A percentile compares a stretch with the other conserved stretches of the same genome.
phyloP scores from a whole-genome alignment of 2,113 vertebrate genomes.

The Nymphicus hollandicus region DNA sequence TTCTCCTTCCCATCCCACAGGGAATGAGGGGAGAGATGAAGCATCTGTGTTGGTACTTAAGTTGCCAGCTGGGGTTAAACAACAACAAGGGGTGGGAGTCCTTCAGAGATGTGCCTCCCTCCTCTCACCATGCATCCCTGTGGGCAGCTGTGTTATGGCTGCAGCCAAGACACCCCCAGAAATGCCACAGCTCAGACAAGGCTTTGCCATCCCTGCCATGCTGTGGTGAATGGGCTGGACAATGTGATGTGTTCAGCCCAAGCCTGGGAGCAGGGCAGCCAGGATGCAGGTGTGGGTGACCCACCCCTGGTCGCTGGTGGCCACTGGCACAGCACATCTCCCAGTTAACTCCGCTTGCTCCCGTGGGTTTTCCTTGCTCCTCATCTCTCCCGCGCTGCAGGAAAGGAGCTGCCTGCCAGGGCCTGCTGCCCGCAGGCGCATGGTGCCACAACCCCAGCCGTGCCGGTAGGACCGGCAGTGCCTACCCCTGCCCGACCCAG shows the following conservation, averaged over 20 bases:
- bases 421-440: neutral
- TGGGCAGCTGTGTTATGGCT: rapidly evolving
- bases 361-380: rapidly evolving
- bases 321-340: neutral
- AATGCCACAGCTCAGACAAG: neutral
- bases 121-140: neutral
- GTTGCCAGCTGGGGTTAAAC: neutral
- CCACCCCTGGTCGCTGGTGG: neutral
- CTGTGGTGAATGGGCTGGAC: neutral
- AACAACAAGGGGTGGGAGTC: neutral
- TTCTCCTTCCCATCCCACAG: neutral
- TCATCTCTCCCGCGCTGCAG: rapidly evolving
- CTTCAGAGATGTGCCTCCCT: no score
- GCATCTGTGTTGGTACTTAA: neutral
- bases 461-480: neutral
- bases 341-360: rapidly evolving
- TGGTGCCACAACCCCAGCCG: rapidly evolving
- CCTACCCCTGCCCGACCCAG: neutral
- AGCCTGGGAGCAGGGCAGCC: neutral
- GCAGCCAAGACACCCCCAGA: neutral
- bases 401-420: neutral
- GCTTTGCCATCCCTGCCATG: neutral
- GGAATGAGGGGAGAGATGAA: neutral
- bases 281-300: neutral
- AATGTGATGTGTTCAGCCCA: rapidly evolving